Conservation (phyloP, 2,113 vertebrate species). For the Petrocephalus zakoni region DNA sequence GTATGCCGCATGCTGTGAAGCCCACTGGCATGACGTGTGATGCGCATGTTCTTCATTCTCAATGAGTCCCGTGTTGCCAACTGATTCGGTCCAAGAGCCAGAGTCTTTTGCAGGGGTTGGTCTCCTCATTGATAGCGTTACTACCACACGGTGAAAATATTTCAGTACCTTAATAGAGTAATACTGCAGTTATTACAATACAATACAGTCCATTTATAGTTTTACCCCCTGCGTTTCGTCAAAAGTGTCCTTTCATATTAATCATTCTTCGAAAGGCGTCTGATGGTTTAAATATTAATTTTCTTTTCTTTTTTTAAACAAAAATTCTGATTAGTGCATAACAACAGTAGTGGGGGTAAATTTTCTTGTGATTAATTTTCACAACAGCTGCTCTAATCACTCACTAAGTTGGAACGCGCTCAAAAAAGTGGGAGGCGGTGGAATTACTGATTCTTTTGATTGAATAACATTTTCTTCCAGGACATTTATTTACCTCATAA, state of each 20-base stretch:
- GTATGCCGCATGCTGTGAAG: background rate
- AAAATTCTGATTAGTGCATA: background rate
- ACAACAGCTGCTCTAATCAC: background rate
- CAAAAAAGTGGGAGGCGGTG: background rate
- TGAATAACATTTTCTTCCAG: constrained; percentile 16
- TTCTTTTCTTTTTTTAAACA: background rate
- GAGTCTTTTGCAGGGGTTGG: background rate
- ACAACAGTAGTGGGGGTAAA: background rate
- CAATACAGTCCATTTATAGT: background rate
- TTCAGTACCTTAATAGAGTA: background rate
- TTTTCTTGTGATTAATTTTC: background rate
- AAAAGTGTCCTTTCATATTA: background rate
- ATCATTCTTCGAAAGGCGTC: background rate
- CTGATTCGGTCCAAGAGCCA: background rate
- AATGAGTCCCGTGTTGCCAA: background rate
- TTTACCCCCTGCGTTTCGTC: background rate
- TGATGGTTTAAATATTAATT: background rate
- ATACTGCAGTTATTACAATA: too few species aligned
- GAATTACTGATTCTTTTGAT: background rate
- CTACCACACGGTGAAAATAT: background rate
- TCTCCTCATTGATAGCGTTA: background rate
- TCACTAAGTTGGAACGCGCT: background rate
- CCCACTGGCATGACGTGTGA: background rate
- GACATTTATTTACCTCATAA: constrained; percentile 8
- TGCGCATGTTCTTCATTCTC: background rate